Percentiles rank a stretch among this genome's conserved stretches.
Evolutionary conservation across 1,140 invertebrate genomes (phyloP).

Genomic region (Monochamus saltuarius): DNA sequence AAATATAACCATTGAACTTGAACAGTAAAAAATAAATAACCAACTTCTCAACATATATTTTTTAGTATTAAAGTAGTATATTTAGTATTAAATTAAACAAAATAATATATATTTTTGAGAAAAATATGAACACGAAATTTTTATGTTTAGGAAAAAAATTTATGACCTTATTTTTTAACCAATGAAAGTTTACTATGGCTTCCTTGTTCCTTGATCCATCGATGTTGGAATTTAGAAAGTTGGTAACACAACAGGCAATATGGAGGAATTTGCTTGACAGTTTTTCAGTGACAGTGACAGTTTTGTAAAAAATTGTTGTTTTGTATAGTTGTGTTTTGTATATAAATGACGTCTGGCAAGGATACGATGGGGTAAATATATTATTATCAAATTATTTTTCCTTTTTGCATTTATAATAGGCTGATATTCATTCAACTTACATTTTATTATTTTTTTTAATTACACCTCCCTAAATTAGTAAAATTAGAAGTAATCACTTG

Average conservation of each 20-base stretch:
- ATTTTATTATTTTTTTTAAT: not conserved
- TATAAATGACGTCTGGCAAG: constrained; percentile 65
- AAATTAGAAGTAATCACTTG: not conserved
- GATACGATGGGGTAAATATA: constrained; percentile 62
- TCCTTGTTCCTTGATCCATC: no score
- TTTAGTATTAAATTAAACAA: no score
- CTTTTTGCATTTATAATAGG: constrained; percentile 1
- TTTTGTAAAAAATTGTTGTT: constrained; percentile 17
- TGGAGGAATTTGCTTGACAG: not conserved
- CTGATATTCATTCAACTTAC: not conserved
- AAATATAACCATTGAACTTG: not conserved
- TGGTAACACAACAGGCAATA: not conserved
- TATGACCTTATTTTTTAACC: no score
- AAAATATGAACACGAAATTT: no score
- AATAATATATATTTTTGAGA: no score
- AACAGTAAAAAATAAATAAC: not conserved
- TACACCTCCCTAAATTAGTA: not conserved
- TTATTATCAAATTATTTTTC: constrained; percentile 13
- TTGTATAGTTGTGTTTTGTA: constrained; percentile 16
- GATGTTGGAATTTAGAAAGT: no score
- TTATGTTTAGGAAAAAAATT: no score
- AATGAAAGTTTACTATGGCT: no score
- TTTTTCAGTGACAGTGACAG: constrained; percentile 3
- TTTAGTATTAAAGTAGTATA: no score
- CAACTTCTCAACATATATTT: no score